phyloP scores from a whole-genome alignment of 2,888 invertebrate species.

The Unio delphinus region DNA sequence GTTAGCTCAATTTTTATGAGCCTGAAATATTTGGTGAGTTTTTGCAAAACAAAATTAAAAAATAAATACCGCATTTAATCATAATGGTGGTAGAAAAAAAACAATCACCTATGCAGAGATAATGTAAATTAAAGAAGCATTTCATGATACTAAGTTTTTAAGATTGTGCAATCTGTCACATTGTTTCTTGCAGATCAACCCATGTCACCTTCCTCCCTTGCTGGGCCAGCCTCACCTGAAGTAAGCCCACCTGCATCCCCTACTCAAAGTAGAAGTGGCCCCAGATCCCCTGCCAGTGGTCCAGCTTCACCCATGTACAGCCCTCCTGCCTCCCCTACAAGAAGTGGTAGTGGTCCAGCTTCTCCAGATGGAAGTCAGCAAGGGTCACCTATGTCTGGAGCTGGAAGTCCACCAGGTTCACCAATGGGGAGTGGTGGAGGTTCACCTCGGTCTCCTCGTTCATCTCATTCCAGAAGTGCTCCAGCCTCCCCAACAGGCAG shows the following conservation, averaged over 20 bases:
- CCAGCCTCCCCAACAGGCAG: constrained; percentile 12
- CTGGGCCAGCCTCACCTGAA: constrained; percentile 26
- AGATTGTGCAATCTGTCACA: too few species aligned
- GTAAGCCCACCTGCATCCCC: constrained; percentile 14
- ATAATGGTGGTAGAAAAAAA: too few species aligned
- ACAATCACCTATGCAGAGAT: too few species aligned
- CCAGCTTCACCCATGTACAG: constrained; percentile 6
- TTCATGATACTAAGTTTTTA: too few species aligned
- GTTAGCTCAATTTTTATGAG: too few species aligned
- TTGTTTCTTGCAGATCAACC: too few species aligned
- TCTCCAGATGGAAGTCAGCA: constrained; percentile 35
- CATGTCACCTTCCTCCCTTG: neutral
- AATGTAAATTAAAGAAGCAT: too few species aligned
- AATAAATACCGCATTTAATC: too few species aligned
- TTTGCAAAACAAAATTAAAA: too few species aligned
- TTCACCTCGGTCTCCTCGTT: constrained; percentile 20
- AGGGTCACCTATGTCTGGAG: constrained; percentile 28
- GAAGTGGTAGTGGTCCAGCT: constrained; percentile 24
- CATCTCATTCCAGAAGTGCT: constrained; percentile 7
- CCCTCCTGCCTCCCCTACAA: constrained; percentile 26
- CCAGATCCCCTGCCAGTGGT: constrained; percentile 13
- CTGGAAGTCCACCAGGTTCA: constrained; percentile 36
- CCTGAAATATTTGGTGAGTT: too few species aligned
- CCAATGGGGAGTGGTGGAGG: constrained; percentile 26
- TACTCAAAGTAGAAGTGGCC: constrained; percentile 17